These are phyloP conservation scores for Agapornis roseicollis DNA, from an alignment of 2,113 vertebrate genomes.

Conservation along the genomic window DNA sequence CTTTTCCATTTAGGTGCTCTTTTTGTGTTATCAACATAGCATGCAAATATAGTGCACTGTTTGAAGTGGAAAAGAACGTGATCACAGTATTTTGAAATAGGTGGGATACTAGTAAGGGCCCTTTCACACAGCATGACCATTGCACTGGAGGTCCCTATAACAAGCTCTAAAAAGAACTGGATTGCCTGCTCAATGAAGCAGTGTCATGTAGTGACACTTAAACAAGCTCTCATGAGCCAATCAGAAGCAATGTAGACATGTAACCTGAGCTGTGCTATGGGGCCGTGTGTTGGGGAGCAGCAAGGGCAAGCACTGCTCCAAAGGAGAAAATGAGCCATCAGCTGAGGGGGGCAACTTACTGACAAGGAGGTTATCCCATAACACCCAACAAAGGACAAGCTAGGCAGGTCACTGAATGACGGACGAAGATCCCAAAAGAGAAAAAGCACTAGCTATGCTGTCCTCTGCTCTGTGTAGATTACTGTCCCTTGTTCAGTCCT, in stretches of 20 bases:
- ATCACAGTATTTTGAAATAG: not conserved
- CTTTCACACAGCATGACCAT: not conserved
- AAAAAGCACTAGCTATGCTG: not conserved
- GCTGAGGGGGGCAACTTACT: not conserved
- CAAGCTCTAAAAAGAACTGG: not conserved
- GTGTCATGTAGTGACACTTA: not conserved
- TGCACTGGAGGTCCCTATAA: not conserved
- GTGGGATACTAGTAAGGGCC: not conserved
- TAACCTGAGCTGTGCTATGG: not conserved
- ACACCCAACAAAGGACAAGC: not conserved
- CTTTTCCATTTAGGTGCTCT: not conserved
- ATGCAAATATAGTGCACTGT: not conserved
- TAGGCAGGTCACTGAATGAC: not conserved
- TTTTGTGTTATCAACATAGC: not conserved
- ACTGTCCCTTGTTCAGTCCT: not conserved
- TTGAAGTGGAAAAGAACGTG: not conserved
- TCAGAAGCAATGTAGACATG: fast-evolving
- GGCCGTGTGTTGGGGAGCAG: not conserved
- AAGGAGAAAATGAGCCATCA: not conserved
- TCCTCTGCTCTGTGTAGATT: not conserved
- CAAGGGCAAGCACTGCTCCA: not conserved
- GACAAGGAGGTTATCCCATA: not conserved
- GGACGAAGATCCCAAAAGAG: not conserved
- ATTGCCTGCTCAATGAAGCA: not conserved
- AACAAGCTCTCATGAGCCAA: conserved; percentile 21